phyloP scores from a whole-genome alignment of 1,140 invertebrate genomes.

The Drepana arcuata region DNA sequence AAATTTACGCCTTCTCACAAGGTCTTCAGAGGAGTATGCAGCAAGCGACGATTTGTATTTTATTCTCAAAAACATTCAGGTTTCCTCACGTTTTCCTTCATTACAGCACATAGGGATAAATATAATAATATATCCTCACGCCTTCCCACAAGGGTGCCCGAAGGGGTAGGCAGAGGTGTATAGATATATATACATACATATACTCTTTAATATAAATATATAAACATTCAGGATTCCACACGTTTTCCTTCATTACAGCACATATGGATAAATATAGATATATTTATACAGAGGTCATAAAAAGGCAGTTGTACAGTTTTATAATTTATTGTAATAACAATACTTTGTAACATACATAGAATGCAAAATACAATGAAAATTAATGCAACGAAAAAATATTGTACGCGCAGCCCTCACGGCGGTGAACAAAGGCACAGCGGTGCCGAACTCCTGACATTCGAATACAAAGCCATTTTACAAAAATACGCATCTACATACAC shows the following conservation, averaged over 20 bases:
- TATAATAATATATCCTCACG: no score
- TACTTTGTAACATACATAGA: constrained; percentile 52
- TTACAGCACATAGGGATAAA: no score
- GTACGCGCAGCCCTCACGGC: constrained; percentile 33
- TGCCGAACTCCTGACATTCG: no score
- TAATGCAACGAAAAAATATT: constrained; percentile 19
- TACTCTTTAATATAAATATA: constrained; percentile 1
- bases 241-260: neutral
- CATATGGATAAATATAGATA: constrained; percentile 1
- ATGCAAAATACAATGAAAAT: constrained; percentile 40
- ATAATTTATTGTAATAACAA: constrained; percentile 60
- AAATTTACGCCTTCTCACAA: no score
- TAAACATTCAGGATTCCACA: neutral
- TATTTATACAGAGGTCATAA: constrained; percentile 3
- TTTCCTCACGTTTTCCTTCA: no score
- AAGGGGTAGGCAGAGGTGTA: neutral
- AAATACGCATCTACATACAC: no score
- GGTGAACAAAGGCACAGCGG: no score
- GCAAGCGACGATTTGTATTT: no score
- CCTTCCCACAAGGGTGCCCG: neutral
- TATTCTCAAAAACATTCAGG: neutral
- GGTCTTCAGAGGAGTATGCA: no score
- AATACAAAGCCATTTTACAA: no score
- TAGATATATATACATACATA: no score
- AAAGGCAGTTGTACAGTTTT: constrained; percentile 17